Evolutionary conservation across 2,113 vertebrate species (phyloP).

Genomic region (Lasiurus borealis): DNA sequence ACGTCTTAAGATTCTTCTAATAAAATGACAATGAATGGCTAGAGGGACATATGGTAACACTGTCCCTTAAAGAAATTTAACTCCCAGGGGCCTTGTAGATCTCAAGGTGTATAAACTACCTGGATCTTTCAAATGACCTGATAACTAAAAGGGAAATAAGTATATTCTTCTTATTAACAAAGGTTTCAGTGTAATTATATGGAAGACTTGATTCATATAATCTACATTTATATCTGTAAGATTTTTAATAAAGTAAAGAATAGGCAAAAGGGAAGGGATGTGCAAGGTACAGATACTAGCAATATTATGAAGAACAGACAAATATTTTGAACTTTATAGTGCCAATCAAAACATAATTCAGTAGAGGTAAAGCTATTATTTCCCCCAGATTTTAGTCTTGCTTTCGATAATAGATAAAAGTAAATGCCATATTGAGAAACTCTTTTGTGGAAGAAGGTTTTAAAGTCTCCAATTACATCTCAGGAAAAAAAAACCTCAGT

Average conservation of each 20-base stretch:
- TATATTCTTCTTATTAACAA: constrained; percentile 46
- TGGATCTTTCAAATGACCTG: constrained; percentile 21
- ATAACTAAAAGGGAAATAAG: constrained; percentile 56
- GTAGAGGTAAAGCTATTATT: constrained; percentile 65
- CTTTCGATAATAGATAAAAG: constrained; percentile 72
- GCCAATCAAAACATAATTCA: constrained; percentile 71
- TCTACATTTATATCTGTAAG: background rate
- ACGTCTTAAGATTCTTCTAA: constrained; percentile 34
- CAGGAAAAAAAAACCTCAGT: constrained; percentile 47
- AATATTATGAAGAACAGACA: constrained; percentile 60
- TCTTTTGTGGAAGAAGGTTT: constrained; percentile 75
- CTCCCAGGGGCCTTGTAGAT: background rate
- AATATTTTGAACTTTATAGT: constrained; percentile 58
- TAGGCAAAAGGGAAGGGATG: background rate
- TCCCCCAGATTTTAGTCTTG: constrained; percentile 68
- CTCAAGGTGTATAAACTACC: background rate
- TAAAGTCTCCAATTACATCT: constrained; percentile 79
- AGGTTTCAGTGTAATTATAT: background rate
- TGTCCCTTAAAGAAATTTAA: constrained; percentile 15
- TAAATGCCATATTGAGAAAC: constrained; percentile 73
- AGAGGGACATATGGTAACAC: background rate
- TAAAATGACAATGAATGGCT: background rate
- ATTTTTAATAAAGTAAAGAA: constrained; percentile 43
- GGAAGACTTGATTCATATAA: background rate
- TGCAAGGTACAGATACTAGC: constrained; percentile 21